Evolutionary conservation across 92 coral and sea anemone species (phyloP), one percentile per base, ranked within the genome.

Genomic region (Blastomussa wellsi): DNA sequence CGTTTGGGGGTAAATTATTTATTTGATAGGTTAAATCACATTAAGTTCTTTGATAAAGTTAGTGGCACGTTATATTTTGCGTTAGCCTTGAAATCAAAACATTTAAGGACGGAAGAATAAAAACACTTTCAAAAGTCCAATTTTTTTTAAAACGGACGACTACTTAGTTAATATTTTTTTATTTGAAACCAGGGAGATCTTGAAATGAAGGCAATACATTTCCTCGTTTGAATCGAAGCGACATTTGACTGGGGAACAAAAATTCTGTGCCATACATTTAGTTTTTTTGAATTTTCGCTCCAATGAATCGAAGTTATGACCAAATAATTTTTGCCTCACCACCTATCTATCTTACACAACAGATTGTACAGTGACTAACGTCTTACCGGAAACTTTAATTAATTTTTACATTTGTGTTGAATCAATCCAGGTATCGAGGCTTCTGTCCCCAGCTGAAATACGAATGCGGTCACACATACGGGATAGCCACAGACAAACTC

Each of bases 391-490:
- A 8, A 62, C 26, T 62, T 62, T 62, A 62, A 62, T 62, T 28
- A 22, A 16, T 57, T 6, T 29, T 62, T 13, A 62, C 32, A 62
- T 62, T 9, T 26, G 26, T 11, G 31, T 26, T 5, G 64, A 7
- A 14, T 51, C 4, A 2, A 8, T 13, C 5, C 35, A 96, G 99
- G 53, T 97, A 97, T 81, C 94, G 97, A 11, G 99, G 99, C 11
- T 97, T 91, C 72, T 97, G 99, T 37, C 99, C 99, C 7, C 96
- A 95, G 74, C 64, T 97, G 65, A 94, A 92, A 47, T 94, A 92
- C 76, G 95, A 94, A 76, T 97, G 97, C 77, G 98, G 99, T 12
- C 99, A 95, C 60, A 97, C 99, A 3, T 94, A 97, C 69, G 99
- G 99, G 20, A 95, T 95, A 51, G 98, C 95, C 2, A 97, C 99